Evolutionary conservation across 2,888 invertebrate genomes (phyloP).

Genomic region (Agonopterix subpropinquella): DNA sequence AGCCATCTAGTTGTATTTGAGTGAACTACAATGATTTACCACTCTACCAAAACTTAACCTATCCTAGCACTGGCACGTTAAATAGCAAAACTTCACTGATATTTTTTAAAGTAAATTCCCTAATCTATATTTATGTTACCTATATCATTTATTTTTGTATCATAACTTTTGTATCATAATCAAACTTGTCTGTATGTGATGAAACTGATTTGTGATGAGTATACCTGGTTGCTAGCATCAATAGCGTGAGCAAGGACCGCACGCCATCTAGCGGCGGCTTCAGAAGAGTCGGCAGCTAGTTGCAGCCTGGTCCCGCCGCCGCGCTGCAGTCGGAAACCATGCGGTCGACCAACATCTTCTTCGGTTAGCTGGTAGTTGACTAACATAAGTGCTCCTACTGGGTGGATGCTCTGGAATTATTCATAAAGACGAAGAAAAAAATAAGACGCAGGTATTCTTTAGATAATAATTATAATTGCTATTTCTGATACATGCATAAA

Average conservation of each 20-base stretch:
- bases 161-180: too few relatives aligned
- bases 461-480: too few relatives aligned
- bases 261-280: constrained; percentile 84
- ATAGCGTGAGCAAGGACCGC: constrained; percentile 87
- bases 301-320: constrained; percentile 83
- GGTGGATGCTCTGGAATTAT: constrained; percentile 84
- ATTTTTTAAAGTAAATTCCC: too few relatives aligned
- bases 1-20: too few relatives aligned
- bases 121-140: too few relatives aligned
- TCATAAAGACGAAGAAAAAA: not conserved
- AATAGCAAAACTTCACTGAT: too few relatives aligned
- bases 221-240: constrained; percentile 81
- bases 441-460: too few relatives aligned
- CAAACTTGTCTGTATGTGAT: not conserved
- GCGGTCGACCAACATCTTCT: constrained; percentile 79
- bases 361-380: constrained; percentile 86
- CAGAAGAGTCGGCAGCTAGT: constrained; percentile 87
- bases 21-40: too few relatives aligned
- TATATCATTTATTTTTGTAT: too few relatives aligned
- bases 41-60: too few relatives aligned
- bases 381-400: constrained; percentile 92
- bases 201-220: not conserved
- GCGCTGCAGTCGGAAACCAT: constrained; percentile 82
- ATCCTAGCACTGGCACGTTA: too few relatives aligned
- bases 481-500: too few relatives aligned